Conservation (phyloP, 2,113 vertebrate genomes). For the Laticauda laticaudata region DNA sequence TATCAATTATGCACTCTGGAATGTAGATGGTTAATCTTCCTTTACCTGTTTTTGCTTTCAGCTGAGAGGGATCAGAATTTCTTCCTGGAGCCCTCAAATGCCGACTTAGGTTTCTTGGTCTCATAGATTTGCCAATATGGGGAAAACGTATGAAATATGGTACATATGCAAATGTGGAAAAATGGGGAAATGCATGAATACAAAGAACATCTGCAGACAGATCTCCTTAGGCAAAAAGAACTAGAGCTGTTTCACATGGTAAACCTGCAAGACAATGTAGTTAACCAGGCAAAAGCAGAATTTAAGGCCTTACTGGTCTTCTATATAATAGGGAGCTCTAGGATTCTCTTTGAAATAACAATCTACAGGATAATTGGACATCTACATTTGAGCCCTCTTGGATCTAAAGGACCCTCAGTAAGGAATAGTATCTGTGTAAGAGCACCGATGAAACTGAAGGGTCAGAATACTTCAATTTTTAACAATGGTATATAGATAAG, state of each 20-base stretch:
- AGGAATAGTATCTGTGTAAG: not conserved
- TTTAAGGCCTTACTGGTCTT: not conserved
- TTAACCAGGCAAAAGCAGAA: not conserved
- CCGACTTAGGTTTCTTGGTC: too few species aligned
- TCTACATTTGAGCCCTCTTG: not conserved
- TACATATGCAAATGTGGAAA: not conserved
- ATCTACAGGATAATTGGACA: not conserved
- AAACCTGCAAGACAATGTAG: not conserved
- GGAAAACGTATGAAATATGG: not conserved
- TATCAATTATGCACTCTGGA: not conserved
- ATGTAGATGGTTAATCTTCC: too few species aligned
- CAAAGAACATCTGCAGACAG: not conserved
- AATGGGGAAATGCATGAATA: not conserved
- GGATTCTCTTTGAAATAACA: not conserved
- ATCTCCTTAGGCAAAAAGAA: not conserved
- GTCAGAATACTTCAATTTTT: not conserved
- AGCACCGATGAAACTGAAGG: not conserved
- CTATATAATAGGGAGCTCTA: not conserved
- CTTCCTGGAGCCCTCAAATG: too few species aligned
- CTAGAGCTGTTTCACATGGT: too few species aligned
- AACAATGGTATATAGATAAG: not conserved
- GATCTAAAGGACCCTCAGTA: not conserved
- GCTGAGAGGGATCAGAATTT: not conserved
- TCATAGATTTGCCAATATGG: not conserved
- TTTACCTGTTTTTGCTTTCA: not conserved